Evolutionary conservation across 2,888 invertebrate species (phyloP), one percentile per base, ranked within the genome.

Genomic region (Phaedon cochleariae): DNA sequence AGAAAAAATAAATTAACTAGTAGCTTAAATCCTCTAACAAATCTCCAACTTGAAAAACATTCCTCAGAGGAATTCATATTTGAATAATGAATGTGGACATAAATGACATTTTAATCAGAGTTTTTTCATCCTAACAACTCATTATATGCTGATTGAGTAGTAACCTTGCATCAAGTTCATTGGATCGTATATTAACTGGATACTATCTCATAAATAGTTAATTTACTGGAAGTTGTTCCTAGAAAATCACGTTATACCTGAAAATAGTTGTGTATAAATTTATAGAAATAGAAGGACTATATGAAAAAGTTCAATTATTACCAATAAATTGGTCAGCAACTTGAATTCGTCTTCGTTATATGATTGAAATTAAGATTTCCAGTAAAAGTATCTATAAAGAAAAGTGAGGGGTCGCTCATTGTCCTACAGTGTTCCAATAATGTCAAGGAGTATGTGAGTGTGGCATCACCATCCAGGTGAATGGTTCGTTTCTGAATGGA

Each of bases 101-200:
- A 60, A 65, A 41, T 54, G 64, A 60, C 60, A 65, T 57, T 60
- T 54, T 60, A 60, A 65, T 65, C 57, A 58, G 26, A 45, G 22
- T 60, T 60, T 60, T 65, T 64, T 48, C 55, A 55, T 62, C 55
- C 55, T 49, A 57, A 45, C 55, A 17, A 57, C 60, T 55, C 54
- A 65, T 65, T 65, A 60, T 65, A 65, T 65, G 64, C 60, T 55
- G 60, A 65, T 60, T 45, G 37, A 49, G 55, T 51, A 57, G 41
- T 57, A 51, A 60, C 55, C 55, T 62, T 57, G 57, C 46, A 57
- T 18, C 45, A 37, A 57, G 57, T 57, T 57, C 57, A 57, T 55
- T 41, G 55, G 21, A 54, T 55, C 37, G 55, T 34, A 55, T 55
- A 20, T 41, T 18, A 57, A 45, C 15, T 45, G 57, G 29, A 57